Conservation (phyloP, 2,888 invertebrate species). For the Trachelus iudaicus region DNA sequence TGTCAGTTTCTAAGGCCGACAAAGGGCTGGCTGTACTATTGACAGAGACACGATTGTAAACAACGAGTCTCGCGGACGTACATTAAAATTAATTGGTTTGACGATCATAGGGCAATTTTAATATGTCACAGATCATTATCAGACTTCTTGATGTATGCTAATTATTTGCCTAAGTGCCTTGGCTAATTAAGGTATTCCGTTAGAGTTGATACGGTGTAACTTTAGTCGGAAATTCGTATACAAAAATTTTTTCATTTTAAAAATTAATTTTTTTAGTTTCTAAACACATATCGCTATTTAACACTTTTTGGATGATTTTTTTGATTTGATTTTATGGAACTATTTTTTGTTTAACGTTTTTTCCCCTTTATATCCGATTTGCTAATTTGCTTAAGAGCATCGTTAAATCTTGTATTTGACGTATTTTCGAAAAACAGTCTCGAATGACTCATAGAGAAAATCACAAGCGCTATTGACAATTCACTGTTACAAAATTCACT, state of each 20-base stretch:
- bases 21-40: conserved; percentile 28
- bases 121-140: not conserved
- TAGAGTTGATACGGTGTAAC: not conserved
- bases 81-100: conserved; percentile 20
- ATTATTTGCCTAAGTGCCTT: not conserved
- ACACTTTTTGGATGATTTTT: too few species aligned
- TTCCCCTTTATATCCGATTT: conserved; percentile 1
- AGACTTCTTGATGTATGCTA: not conserved
- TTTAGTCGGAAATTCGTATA: too few species aligned
- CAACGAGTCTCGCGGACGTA: conserved; percentile 22
- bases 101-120: not conserved
- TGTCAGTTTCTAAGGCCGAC: conserved; percentile 24
- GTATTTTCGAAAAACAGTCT: conserved; percentile 6
- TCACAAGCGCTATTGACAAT: conserved; percentile 4
- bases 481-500: conserved; percentile 17
- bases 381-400: not conserved
- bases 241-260: too few species aligned
- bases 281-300: not conserved
- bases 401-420: not conserved
- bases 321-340: too few species aligned
- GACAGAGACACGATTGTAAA: conserved; percentile 30
- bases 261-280: not conserved
- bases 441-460: conserved; percentile 11
- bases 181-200: not conserved
- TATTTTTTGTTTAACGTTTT: not conserved